Base-by-base conservation (phyloP, 2,113 vertebrate species). In the Trematomus loennbergii region DNA sequence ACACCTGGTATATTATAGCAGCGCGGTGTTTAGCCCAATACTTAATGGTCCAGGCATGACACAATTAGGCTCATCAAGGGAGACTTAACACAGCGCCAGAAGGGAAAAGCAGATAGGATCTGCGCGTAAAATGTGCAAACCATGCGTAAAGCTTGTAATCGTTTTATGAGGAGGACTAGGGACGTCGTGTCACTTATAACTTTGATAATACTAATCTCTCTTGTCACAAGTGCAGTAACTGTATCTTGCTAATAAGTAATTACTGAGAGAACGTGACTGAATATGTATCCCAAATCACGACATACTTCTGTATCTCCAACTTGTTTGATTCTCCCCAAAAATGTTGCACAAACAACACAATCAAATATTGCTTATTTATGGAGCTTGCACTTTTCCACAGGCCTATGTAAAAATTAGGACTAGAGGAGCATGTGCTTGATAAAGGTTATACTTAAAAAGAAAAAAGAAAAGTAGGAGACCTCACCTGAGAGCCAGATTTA, bases 401-500 rank as follows among this genome's bases (percentile, higher is more conserved):
- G 22, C 12, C 20, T 46, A 9, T 22, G 46, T 36, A 15, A 29
- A n/a, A 18, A n/a, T 22, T 0, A 0, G 45, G 12, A 1, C 9
- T n/a, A 15, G 16, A 29, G 62, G 9, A 73, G 45, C 18, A 48
- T n/a, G 2, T 5, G 18, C 11, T 25, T 40, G 10, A 25, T 20
- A 52, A 15, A 58, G 1, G 2, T 50, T 16, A 55, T 43, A 16
- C 15, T 29, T 29, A 29, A 4, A 20, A 45, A 7, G 0, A 8
- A 40, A 40, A 45, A n/a, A 7, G 12, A 2, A 57, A 1, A 3
- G 13, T 12, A 29, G 9, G 49, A 65, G 62, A 75, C 50, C 79
- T 88, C 95, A 99, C 98, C 97, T 99, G 98, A 73, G 97, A 98
- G 89, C 98, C 98, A 50, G 98, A 99, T 94, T 99, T 99, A 94